Conservation (phyloP, 1,140 invertebrate species). For the Tribolium madens region DNA sequence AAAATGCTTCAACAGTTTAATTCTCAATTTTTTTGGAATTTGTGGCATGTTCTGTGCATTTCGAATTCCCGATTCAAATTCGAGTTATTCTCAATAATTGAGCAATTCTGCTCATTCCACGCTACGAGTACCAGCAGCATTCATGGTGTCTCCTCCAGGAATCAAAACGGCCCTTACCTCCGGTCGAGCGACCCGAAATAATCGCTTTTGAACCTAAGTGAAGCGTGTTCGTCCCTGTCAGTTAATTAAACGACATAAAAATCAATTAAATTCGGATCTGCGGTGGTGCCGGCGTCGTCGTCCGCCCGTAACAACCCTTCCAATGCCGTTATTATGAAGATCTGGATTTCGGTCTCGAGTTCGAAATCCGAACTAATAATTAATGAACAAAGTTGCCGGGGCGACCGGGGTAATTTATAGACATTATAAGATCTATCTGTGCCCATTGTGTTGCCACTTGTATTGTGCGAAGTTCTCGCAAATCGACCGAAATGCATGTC, state of each 20-base stretch:
- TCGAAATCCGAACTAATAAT: constrained; percentile 48
- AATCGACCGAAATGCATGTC: constrained; percentile 38
- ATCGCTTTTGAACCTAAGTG: constrained; percentile 9
- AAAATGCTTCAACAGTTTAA: no score
- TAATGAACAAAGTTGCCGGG: constrained; percentile 50
- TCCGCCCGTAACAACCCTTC: no score
- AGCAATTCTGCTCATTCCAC: background rate
- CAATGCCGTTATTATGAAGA: constrained; percentile 38
- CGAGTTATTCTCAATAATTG: background rate
- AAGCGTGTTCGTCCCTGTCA: constrained; percentile 2
- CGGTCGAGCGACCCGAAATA: background rate
- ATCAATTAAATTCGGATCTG: constrained; percentile 1
- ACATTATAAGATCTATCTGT: constrained; percentile 46
- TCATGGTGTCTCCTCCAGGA: background rate
- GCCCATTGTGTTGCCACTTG: constrained; percentile 46
- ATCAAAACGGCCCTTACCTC: background rate
- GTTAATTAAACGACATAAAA: constrained; percentile 19
- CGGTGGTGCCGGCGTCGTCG: background rate
- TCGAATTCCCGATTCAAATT: no score
- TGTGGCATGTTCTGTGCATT: no score
- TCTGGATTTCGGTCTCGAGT: constrained; percentile 24
- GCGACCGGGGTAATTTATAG: constrained; percentile 44
- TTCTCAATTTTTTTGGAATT: no score
- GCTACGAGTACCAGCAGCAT: background rate
- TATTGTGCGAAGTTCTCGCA: constrained; percentile 43